These are phyloP conservation scores for Rhipidura dahli DNA, from an alignment of 2,113 vertebrate species.

Conservation along the genomic window DNA sequence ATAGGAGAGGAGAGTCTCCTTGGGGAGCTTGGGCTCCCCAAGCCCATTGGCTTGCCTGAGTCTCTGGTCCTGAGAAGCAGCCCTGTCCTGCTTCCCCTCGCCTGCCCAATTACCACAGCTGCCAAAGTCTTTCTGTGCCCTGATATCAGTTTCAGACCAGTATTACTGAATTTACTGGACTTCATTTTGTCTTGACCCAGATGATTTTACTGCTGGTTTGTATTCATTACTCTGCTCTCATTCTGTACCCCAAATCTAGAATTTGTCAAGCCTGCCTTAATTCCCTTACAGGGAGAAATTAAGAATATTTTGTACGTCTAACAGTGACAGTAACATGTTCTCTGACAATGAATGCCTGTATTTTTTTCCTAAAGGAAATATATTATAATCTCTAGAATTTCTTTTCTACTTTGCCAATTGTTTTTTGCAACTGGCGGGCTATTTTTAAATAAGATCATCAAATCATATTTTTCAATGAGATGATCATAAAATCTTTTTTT, in stretches of 20 bases:
- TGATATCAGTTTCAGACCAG: rapidly evolving
- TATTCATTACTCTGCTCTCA: neutral
- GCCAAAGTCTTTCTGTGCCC: rapidly evolving
- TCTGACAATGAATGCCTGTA: neutral
- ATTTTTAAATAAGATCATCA: neutral
- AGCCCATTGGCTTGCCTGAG: rapidly evolving
- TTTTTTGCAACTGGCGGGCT: neutral
- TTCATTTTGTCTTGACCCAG: neutral
- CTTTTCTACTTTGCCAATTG: neutral
- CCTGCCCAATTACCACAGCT: neutral
- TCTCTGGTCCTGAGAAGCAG: neutral
- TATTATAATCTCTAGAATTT: neutral
- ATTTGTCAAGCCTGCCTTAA: neutral
- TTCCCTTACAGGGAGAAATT: neutral
- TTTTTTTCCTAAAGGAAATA: neutral
- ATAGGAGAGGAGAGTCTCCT: neutral
- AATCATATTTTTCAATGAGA: neutral
- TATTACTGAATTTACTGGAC: neutral
- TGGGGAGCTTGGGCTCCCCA: neutral
- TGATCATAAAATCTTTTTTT: neutral
- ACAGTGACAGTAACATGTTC: neutral
- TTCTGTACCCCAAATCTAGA: rapidly evolving
- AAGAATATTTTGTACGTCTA: neutral
- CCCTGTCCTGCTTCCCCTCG: rapidly evolving
- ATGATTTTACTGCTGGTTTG: neutral